Evolutionary conservation across 2,888 invertebrate species (phyloP), one percentile per base, ranked within the genome.

Genomic region (Lypha dubia): DNA sequence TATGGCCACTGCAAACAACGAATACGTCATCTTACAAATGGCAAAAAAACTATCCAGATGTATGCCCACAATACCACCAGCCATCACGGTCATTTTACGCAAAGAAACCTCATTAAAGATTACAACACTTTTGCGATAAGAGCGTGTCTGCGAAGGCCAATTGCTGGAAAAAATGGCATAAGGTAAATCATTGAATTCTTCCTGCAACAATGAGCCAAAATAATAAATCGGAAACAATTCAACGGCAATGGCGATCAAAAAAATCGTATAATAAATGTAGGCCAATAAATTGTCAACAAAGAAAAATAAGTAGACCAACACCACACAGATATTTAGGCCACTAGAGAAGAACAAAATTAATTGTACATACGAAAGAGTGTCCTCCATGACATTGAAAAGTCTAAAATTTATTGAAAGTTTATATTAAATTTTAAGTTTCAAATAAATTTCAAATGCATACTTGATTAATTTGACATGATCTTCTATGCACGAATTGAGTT

Each of bases 151-250:
- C 0, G 41, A 49, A 11, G 56, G 28, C 87, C 88, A 88, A 35
- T 88, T 88, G 35, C 86, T 85, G 15, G 53, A 81, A 38, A 86
- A 87, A 20, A 87, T 87, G 1, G 87, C 86, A 79, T 86, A 83
- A 1, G 86, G 65, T 7, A 87, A 38, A 6, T 67, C 24, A 13
- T 82, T 62, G 20, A 87, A 86, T 67, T 87, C 87, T 44, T 79
- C 56, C 38, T 87, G 81, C 35, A 87, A 56, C 38, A 76, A 9
- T 7, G 86, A 86, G 58, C 87, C 87, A 44, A 83, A 87, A 65
- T 87, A 86, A 65, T 86, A 87, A 44, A 79, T 74, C 0, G 87
- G 87, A 63, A 86, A 87, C 9, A 87, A 13, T 41, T 87, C 87
- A 9, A 86, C 49, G 35, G 9, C 46, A 44, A 86, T 65, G 44